Percentiles rank a stretch among this genome's conserved stretches.
phyloP scores from a whole-genome alignment of 2,797 vertebrate genomes.

The Crocidura indochinensis region DNA sequence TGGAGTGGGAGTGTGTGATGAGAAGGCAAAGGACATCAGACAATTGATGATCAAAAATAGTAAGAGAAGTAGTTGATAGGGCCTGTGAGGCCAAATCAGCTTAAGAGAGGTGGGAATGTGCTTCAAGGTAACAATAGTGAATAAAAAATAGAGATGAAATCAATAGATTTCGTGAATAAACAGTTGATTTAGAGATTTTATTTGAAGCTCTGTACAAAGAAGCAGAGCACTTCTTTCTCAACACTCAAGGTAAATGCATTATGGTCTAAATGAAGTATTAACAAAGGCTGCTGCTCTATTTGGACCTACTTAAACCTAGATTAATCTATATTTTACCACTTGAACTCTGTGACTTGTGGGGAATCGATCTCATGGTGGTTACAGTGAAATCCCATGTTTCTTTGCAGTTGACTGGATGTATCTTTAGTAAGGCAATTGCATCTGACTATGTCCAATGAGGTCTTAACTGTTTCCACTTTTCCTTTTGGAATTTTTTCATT shows the following conservation, averaged over 20 bases:
- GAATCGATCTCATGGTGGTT: neutral
- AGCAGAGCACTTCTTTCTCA: neutral
- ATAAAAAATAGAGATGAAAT: neutral
- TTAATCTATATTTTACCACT: neutral
- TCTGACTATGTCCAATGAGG: neutral
- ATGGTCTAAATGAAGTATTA: neutral
- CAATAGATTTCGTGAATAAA: neutral
- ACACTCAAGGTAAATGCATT: neutral
- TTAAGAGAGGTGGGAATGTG: neutral
- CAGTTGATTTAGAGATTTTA: neutral
- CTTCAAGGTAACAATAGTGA: neutral
- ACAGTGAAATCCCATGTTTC: neutral
- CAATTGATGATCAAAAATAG: neutral
- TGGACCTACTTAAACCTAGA: neutral
- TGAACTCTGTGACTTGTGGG: neutral
- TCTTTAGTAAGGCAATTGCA: neutral
- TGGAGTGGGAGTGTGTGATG: too few relatives aligned
- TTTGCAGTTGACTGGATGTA: neutral
- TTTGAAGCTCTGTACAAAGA: neutral
- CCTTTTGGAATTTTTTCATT: slow-evolving; percentile 7
- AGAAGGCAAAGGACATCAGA: too few relatives aligned
- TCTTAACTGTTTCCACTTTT: neutral
- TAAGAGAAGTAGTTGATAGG: neutral
- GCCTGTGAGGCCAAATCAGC: neutral
- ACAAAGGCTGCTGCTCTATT: neutral